Evolutionary conservation across 2,888 invertebrate genomes (phyloP), one percentile per base, ranked within the genome.

Genomic region (Hydriomena furcata): DNA sequence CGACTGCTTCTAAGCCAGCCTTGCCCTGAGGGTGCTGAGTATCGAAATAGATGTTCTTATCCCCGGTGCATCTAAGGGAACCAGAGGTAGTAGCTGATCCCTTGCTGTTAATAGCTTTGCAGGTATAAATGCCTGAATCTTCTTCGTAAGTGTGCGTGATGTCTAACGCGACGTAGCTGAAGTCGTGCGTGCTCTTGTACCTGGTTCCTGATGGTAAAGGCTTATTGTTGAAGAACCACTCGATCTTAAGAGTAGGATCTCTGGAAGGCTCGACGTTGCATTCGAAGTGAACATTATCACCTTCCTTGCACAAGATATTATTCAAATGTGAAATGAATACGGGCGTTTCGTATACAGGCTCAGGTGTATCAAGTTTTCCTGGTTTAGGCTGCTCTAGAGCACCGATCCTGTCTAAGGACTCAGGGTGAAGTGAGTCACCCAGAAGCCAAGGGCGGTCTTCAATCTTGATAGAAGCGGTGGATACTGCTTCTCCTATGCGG

Each of bases 11-110:
- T 47, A 98, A 91, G 34, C 98, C 98, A 65, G 95, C 95, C 75
- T 94, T 93, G 24, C 98, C 98, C 91, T 97, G 98, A 31, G 98
- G 98, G 91, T 99, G 97, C 84, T 98, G 98, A 0, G 98, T 98
- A 72, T 98, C 97, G 36, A 95, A 84, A 76, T 94, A 96, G 76
- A 97, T 96, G 52, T 92, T 93, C 71, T 93, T 93, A 61, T 94
- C 95, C 60, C 95, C 94, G 31, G 94, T 95, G 68, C 97, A 97
- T 73, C 96, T 95, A 1, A 98, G 88, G 0, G 97, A 95, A 49
- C 97, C 97, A 20, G 97, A 95, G 7, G 97, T 97, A 41, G 96
- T 94, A n/a, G 97, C 97, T 2, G 94, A 94, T 20, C 98, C 98
- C 78, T 95, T 96, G 64, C 92, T 94, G 75, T 98, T 98, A 1